Evolutionary conservation across 2,888 invertebrate genomes (phyloP).

Genomic region (Punctoribates punctum): DNA sequence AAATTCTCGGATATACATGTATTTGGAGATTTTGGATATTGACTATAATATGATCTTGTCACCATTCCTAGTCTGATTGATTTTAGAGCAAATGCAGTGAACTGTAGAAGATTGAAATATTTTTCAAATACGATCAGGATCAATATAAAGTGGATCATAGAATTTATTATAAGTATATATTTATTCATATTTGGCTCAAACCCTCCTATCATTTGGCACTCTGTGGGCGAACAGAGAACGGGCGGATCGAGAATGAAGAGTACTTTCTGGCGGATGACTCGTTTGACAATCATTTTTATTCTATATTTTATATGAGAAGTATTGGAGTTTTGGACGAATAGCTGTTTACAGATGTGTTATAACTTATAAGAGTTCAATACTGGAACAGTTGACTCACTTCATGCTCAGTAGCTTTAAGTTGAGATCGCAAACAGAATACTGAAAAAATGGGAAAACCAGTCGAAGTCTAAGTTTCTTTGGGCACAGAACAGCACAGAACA

Average conservation of each 20-base stretch:
- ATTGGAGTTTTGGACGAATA: neutral
- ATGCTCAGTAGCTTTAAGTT: neutral
- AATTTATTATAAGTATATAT: neutral
- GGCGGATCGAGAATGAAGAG: neutral
- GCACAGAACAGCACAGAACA: too few relatives aligned
- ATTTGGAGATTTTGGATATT: too few relatives aligned
- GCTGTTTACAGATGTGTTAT: conserved; percentile 20
- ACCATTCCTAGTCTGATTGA: too few relatives aligned
- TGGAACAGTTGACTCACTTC: neutral
- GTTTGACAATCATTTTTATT: conserved; percentile 5
- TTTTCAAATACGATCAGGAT: neutral
- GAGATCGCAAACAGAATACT: neutral
- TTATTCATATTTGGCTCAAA: neutral
- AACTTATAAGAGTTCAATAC: neutral
- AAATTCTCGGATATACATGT: too few relatives aligned
- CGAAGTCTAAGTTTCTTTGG: neutral
- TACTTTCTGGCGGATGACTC: conserved; percentile 12
- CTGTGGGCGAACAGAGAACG: neutral
- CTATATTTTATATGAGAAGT: neutral
- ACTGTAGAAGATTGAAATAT: too few relatives aligned
- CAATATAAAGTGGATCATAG: neutral
- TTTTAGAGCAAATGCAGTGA: too few relatives aligned
- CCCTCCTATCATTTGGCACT: neutral
- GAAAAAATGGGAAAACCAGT: neutral
- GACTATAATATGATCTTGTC: too few relatives aligned